These are phyloP conservation scores for Andrena bucephala DNA, from an alignment of 2,888 invertebrate genomes.

Conservation along the genomic window DNA sequence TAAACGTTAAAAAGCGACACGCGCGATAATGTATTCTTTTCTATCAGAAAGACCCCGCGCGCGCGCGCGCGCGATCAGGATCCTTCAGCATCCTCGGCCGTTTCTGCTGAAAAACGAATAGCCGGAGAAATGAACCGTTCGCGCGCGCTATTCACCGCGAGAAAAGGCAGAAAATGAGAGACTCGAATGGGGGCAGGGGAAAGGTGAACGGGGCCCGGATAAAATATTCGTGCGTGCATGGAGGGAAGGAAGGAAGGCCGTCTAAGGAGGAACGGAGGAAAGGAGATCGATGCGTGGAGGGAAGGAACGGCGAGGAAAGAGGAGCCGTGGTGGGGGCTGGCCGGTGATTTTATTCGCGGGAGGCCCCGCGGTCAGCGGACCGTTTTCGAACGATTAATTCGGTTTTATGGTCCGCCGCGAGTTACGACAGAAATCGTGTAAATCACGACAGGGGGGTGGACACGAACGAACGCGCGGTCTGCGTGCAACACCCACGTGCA, in stretches of 20 bases:
- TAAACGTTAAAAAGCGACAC: conserved; percentile 42
- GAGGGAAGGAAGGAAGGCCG: conserved; percentile 6
- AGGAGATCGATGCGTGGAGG: conserved; percentile 31
- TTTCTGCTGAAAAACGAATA: conserved; percentile 31
- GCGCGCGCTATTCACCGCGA: conserved; percentile 39
- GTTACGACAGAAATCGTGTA: conserved; percentile 69
- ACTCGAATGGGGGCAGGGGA: background rate
- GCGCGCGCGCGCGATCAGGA: background rate
- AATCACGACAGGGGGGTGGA: conserved; percentile 60
- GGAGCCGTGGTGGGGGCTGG: background rate
- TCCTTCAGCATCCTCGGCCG: conserved; percentile 6
- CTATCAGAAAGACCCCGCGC: conserved; percentile 22
- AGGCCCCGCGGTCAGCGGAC: conserved; percentile 45
- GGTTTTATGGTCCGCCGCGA: conserved; percentile 72
- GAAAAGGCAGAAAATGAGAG: conserved; percentile 54
- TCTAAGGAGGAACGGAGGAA: conserved; percentile 1
- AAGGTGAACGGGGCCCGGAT: conserved; percentile 31
- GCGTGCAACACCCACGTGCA: conserved; percentile 52
- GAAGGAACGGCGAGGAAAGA: background rate
- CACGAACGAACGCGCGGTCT: conserved; percentile 36
- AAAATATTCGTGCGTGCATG: conserved; percentile 55
- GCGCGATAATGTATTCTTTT: conserved; percentile 66
- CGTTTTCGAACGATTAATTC: conserved; percentile 74
- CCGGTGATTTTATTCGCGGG: conserved; percentile 62
- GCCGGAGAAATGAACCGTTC: conserved; percentile 49